A percentile compares a stretch with the other conserved stretches of the same genome.
phyloP scores from a whole-genome alignment of 2,888 invertebrate species.

The Steinernema hermaphroditum region DNA sequence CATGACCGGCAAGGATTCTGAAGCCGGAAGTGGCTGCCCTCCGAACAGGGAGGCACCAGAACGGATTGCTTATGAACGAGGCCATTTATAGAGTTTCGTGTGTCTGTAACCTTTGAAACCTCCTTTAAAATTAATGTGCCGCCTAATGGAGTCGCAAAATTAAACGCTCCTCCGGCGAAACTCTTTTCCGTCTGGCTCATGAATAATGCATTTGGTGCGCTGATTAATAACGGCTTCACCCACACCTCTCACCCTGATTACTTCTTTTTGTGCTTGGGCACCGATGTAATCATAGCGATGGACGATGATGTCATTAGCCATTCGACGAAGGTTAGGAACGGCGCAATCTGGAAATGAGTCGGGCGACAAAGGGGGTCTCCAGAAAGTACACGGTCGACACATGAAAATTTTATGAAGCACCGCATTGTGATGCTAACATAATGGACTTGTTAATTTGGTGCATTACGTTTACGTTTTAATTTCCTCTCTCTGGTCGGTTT shows the following conservation, averaged over 20 bases:
- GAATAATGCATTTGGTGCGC: not conserved
- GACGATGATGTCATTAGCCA: slow-evolving; percentile 4
- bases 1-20: too few relatives aligned
- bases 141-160: not conserved
- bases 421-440: too few relatives aligned
- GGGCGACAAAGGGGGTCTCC: not conserved
- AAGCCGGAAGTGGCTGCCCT: too few relatives aligned
- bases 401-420: too few relatives aligned
- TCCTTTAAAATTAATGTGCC: not conserved
- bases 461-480: too few relatives aligned
- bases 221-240: not conserved
- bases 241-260: not conserved
- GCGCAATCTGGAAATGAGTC: not conserved
- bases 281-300: not conserved
- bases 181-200: not conserved
- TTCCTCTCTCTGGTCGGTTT: too few relatives aligned
- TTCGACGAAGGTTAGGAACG: not conserved
- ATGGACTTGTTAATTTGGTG: too few relatives aligned
- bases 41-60: not conserved
- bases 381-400: not conserved
- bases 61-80: not conserved
- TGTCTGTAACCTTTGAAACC: not conserved
- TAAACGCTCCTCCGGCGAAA: not conserved
- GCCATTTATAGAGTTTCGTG: not conserved
- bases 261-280: not conserved